phyloP scores from a whole-genome alignment of 30 jellyfish, hydroid and myxozoan species.

The Mastigias papua region DNA sequence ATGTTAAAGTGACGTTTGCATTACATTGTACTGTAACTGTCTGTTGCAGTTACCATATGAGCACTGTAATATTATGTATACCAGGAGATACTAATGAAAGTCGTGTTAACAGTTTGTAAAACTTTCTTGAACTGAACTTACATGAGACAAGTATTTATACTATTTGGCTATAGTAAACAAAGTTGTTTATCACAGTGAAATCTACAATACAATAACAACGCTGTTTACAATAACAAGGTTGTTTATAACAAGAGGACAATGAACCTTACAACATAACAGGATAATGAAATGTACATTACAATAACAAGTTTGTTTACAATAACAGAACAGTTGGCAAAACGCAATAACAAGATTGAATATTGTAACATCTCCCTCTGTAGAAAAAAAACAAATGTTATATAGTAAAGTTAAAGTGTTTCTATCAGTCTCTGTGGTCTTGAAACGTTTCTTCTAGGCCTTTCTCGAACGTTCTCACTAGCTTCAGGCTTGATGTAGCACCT shows the following conservation, averaged over 20 bases:
- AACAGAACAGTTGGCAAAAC: background rate
- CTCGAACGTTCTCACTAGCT: constrained; percentile 11
- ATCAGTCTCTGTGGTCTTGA: constrained; percentile 18
- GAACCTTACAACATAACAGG: background rate
- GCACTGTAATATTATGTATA: too few relatives aligned
- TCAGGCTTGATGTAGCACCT: constrained; percentile 16
- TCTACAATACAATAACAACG: background rate
- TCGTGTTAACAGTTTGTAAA: too few relatives aligned
- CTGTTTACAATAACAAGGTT: background rate
- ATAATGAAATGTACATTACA: background rate
- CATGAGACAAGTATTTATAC: too few relatives aligned
- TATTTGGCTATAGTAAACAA: too few relatives aligned
- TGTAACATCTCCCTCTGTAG: too few relatives aligned
- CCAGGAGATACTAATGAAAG: too few relatives aligned
- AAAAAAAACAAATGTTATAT: too few relatives aligned
- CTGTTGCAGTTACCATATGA: too few relatives aligned
- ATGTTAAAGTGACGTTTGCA: too few relatives aligned
- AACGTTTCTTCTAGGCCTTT: background rate
- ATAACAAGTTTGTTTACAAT: background rate
- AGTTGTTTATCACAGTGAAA: background rate
- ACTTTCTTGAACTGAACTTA: too few relatives aligned
- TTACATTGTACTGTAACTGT: too few relatives aligned
- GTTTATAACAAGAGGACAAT: background rate
- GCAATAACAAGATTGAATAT: background rate
- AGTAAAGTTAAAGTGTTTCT: constrained; percentile 5